Evolutionary conservation across 1,140 invertebrate species (phyloP).

Genomic region (Drosophila parabipectinata): DNA sequence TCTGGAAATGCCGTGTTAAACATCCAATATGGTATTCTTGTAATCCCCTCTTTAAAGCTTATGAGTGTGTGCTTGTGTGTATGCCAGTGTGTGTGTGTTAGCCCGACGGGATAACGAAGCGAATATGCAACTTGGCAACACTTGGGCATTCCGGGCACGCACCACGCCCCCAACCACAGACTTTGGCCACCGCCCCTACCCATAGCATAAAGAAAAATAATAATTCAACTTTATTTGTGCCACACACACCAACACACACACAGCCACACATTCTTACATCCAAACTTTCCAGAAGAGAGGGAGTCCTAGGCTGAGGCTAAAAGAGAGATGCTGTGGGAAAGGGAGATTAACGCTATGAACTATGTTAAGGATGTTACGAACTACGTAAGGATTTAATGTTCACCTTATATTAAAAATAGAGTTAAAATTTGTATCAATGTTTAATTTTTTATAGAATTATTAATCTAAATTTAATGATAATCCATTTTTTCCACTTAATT

Average conservation of each 20-base stretch:
- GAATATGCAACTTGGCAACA: constrained; percentile 74
- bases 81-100: constrained; percentile 4
- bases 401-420: not conserved
- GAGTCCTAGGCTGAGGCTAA: not conserved
- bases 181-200: constrained; percentile 7
- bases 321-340: constrained; percentile 10
- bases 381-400: not conserved
- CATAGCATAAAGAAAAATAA: constrained; percentile 76
- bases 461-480: not conserved
- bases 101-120: constrained; percentile 67
- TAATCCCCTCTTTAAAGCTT: constrained; percentile 58
- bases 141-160: constrained; percentile 73
- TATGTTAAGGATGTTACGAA: not conserved
- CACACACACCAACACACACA: constrained; percentile 54
- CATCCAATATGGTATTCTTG: constrained; percentile 55
- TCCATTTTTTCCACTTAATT: not conserved
- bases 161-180: constrained; percentile 53
- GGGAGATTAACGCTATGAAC: not conserved
- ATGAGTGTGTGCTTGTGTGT: constrained; percentile 13
- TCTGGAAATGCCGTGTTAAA: constrained; percentile 35
- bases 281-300: constrained; percentile 20
- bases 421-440: not conserved
- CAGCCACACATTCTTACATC: constrained; percentile 31
- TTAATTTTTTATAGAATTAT: too few relatives aligned
- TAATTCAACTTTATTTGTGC: constrained; percentile 82